Conservation (phyloP, 2,797 vertebrate species). For the Cyclura pinguis region DNA sequence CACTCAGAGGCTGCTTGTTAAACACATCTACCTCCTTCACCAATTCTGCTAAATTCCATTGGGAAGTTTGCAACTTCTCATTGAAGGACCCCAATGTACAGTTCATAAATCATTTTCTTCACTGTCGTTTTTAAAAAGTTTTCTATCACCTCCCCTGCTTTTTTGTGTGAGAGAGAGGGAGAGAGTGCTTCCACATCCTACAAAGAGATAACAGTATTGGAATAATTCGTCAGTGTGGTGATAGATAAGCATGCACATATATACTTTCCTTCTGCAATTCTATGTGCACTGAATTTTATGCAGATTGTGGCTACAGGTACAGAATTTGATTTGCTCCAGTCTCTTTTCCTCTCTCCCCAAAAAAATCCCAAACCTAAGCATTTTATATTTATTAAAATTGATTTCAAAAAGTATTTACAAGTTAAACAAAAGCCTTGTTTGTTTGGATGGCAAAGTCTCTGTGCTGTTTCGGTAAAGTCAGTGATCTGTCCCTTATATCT, state of each 20-base stretch:
- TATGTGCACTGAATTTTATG: slow-evolving; percentile 19
- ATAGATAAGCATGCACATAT: slow-evolving; percentile 31
- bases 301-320: not conserved
- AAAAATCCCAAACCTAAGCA: not conserved
- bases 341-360: not conserved
- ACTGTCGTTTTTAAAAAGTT: slow-evolving; percentile 26
- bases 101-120: slow-evolving; percentile 43
- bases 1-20: not conserved
- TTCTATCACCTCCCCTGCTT: slow-evolving; percentile 10
- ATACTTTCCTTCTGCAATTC: slow-evolving; percentile 23
- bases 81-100: slow-evolving; percentile 8
- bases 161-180: not conserved
- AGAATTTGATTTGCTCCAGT: not conserved
- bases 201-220: slow-evolving; percentile 31
- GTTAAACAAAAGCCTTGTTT: not conserved
- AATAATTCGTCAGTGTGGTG: slow-evolving; percentile 34
- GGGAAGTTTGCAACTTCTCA: slow-evolving; percentile 29
- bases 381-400: slow-evolving; percentile 17
- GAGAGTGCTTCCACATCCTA: slow-evolving; percentile 20
- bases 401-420: slow-evolving; percentile 8
- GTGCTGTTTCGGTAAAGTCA: not conserved
- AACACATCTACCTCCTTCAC: not conserved
- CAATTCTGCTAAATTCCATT: slow-evolving; percentile 21
- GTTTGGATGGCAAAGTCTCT: not conserved
- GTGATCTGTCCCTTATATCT: not conserved